Base-by-base conservation (phyloP, 2,888 invertebrate species). In the Matsumyia berberina region DNA sequence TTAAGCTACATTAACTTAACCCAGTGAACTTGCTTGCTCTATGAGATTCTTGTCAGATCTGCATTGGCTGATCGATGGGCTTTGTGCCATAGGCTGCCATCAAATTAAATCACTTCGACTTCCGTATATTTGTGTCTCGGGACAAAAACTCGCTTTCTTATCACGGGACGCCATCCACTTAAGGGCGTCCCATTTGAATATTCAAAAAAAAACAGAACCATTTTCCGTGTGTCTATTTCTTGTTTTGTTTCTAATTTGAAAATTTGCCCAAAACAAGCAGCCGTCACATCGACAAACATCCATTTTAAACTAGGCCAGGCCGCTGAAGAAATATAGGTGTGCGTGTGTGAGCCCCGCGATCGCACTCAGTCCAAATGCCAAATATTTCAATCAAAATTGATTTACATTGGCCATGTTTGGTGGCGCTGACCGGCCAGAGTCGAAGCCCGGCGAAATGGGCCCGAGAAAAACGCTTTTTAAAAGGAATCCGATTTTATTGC, bases 361-460 rank as follows among this genome's bases (percentile, higher is more conserved):
- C 81, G 69, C 64, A 70, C 76, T 82, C 55, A 70, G 70, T 82
- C 58, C 70, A 82, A 77, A 82, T 58, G 81, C 81, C 81, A 77
- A 82, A 82, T 82, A 82, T 70, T 82, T 70, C 76, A 77, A 64
- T 82, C 81, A 70, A 64, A 70, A 82, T 64, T 70, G 76, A 82
- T 82, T 82, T 82, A 82, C 81, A 77, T 77, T 82, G 77, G 42
- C 76, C 81, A 70, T 77, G 55, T 82, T 70, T 44, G 77, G 57
- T 49, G 39, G 66, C 24, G 29, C 42, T n/a, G 35, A 37, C 37
- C 31, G 0, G 53, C 5, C 33, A 55, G n/a, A 5, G n/a, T 11
- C 15, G n/a, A 42, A n/a, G 19, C 12, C 31, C n/a, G n/a, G n/a
- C n/a, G 11, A 31, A 60, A 51, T 24, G 24, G 24, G 46, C 3